Evolutionary conservation across 2,113 vertebrate species (phyloP).

Genomic region (Chionodraco myersi): DNA sequence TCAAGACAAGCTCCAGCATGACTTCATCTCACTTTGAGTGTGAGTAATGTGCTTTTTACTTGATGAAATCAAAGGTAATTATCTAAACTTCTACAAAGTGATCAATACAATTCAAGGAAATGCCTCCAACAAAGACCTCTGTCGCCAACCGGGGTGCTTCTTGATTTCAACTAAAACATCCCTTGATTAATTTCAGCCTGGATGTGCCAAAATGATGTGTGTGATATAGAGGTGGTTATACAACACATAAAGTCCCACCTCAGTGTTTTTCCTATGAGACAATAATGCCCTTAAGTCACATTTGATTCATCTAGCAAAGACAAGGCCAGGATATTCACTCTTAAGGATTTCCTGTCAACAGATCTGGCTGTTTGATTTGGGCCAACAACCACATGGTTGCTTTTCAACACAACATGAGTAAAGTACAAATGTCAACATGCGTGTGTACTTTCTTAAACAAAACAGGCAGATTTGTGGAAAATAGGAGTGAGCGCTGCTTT

Average conservation of each 20-base stretch:
- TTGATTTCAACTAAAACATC: neutral
- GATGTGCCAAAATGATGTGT: neutral
- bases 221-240: neutral
- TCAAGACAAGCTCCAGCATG: constrained; percentile 17
- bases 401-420: neutral
- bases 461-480: neutral
- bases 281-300: neutral
- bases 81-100: neutral
- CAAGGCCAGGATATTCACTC: neutral
- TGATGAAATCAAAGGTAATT: constrained; percentile 3
- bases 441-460: neutral
- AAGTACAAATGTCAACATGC: neutral
- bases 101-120: neutral
- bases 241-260: neutral
- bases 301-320: neutral
- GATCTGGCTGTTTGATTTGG: neutral
- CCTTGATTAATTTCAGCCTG: neutral
- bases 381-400: neutral
- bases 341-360: neutral
- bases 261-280: neutral
- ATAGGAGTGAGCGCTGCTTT: neutral
- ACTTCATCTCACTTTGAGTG: neutral
- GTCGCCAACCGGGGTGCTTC: rapidly evolving
- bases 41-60: neutral
- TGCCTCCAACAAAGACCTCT: neutral